A percentile compares a stretch with the other conserved stretches of the same genome.
Conservation (phyloP, 2,888 invertebrate genomes). For the Drosophila kuntzei region DNA sequence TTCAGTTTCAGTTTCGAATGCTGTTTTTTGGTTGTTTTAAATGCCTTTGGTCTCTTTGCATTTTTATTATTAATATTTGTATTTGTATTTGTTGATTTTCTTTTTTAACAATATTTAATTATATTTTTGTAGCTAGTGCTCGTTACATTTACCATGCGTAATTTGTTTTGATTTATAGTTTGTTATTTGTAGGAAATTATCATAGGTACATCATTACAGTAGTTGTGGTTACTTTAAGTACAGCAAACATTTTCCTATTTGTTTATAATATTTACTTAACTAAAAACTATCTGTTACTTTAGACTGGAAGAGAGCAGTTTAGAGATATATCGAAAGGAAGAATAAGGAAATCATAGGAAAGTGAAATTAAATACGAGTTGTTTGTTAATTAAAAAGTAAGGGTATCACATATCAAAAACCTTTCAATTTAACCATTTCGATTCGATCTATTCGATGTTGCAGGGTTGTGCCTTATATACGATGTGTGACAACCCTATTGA, state of each 20-base stretch:
- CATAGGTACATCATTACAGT: constrained; percentile 71
- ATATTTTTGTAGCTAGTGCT: constrained; percentile 34
- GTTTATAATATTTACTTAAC: constrained; percentile 40
- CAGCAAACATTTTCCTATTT: constrained; percentile 57
- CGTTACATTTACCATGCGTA: constrained; percentile 60
- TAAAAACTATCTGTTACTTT: constrained; percentile 41
- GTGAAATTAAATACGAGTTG: not conserved
- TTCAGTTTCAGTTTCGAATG: constrained; percentile 31
- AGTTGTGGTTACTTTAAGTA: constrained; percentile 40
- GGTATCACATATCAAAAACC: constrained; percentile 63
- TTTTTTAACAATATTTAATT: constrained; percentile 34
- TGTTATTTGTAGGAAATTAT: constrained; percentile 52
- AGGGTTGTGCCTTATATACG: constrained; percentile 40
- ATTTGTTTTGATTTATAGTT: constrained; percentile 56
- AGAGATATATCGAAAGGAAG: constrained; percentile 18
- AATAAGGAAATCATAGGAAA: not conserved
- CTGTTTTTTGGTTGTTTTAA: constrained; percentile 39
- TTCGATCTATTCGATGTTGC: constrained; percentile 55
- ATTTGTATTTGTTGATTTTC: constrained; percentile 9
- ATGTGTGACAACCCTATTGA: constrained; percentile 58
- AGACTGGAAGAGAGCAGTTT: constrained; percentile 65
- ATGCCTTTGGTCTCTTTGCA: constrained; percentile 72
- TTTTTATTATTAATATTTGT: constrained; percentile 24
- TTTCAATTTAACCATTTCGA: constrained; percentile 19
- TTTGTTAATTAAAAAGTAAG: constrained; percentile 14